phyloP scores from a whole-genome alignment of 2,888 invertebrate species.

The Julus scandinavius region DNA sequence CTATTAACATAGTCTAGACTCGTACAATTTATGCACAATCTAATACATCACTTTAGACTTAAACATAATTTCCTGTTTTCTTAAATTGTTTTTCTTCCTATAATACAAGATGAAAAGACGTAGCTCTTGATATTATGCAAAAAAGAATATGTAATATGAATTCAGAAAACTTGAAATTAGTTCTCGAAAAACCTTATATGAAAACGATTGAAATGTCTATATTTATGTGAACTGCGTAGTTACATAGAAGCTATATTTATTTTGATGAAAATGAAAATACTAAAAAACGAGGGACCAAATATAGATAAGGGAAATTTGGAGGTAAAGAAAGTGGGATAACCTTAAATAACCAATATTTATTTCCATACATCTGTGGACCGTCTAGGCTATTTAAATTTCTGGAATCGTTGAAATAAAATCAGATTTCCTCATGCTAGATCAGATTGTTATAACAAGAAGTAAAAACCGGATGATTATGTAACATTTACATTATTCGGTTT shows the following conservation, averaged over 20 bases:
- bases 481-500: no score
- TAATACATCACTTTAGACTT: neutral
- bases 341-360: slow-evolving; percentile 21
- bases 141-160: neutral
- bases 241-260: neutral
- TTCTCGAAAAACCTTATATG: neutral
- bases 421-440: no score
- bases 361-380: neutral
- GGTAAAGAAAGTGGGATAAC: neutral
- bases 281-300: neutral
- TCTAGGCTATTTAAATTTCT: neutral
- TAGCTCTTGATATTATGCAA: neutral
- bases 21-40: neutral
- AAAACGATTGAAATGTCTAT: neutral
- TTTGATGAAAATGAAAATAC: neutral
- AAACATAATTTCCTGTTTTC: slow-evolving; percentile 1
- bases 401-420: no score
- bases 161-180: slow-evolving; percentile 12
- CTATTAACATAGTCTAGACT: slow-evolving; percentile 3
- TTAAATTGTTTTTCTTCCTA: neutral
- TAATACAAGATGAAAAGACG: neutral
- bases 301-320: neutral
- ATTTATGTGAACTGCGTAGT: neutral
- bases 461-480: no score
- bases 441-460: no score